Conservation (phyloP, 2,888 invertebrate species). For the Neocrepidodera transversa region DNA sequence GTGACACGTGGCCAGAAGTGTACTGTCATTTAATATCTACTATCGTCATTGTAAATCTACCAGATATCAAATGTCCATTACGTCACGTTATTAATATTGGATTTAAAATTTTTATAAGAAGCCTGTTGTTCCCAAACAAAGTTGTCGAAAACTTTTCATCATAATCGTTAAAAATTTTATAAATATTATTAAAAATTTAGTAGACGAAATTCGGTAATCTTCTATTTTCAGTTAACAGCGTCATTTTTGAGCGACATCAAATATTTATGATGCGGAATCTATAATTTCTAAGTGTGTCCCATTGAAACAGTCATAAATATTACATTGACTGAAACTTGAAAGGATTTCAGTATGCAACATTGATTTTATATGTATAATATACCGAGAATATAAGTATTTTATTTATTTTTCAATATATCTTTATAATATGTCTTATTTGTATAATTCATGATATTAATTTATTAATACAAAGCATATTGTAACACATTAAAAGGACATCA, state of each 20-base stretch:
- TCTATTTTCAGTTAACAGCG: constrained; percentile 12
- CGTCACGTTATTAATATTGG: not conserved
- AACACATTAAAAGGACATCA: too few relatives aligned
- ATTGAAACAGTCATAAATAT: constrained; percentile 6
- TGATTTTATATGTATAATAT: not conserved
- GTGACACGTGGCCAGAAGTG: too few relatives aligned
- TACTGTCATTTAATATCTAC: too few relatives aligned
- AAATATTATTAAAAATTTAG: too few relatives aligned
- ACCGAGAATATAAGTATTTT: too few relatives aligned
- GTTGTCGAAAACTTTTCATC: constrained; percentile 5
- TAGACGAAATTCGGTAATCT: not conserved
- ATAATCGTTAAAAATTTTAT: constrained; percentile 6
- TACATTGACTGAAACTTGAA: not conserved
- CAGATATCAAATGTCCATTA: not conserved
- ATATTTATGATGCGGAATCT: constrained; percentile 6
- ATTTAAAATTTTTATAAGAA: not conserved
- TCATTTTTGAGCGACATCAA: constrained; percentile 6
- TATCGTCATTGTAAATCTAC: too few relatives aligned
- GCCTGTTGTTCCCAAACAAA: constrained; percentile 8
- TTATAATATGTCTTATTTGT: too few relatives aligned
- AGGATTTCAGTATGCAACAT: not conserved
- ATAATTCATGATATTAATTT: too few relatives aligned
- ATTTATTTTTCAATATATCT: too few relatives aligned
- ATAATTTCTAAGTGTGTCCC: not conserved
- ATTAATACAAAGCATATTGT: too few relatives aligned